Evolutionary conservation across 23 tunicate species (phyloP).

Genomic region (Trididemnum clinides): DNA sequence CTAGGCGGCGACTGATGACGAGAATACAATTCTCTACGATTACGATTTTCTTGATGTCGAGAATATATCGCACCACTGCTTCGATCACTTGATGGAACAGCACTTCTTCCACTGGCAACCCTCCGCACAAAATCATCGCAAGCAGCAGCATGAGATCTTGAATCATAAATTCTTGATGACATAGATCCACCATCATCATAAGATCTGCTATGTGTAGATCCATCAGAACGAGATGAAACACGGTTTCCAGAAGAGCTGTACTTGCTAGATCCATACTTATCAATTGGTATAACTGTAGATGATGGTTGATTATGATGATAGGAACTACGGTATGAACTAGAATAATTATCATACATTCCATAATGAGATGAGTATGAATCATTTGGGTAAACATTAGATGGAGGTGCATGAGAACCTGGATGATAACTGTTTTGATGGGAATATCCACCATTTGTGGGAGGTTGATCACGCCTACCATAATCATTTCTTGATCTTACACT

Average conservation of each 20-base stretch:
- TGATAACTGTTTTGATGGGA: not conserved
- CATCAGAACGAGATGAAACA: constrained; percentile 27
- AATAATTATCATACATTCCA: not conserved
- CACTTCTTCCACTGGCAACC: constrained; percentile 73
- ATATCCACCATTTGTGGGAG: constrained; percentile 15
- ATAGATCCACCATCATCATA: constrained; percentile 13
- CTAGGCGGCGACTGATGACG: constrained; percentile 2
- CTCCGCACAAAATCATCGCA: constrained; percentile 95
- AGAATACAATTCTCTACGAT: constrained; percentile 5
- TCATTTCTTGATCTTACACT: constrained; percentile 1
- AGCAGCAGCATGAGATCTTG: constrained; percentile 88
- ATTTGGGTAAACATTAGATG: not conserved
- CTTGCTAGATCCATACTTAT: constrained; percentile 22
- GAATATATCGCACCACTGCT: no score
- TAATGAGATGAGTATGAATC: constrained; percentile 3
- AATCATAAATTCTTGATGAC: constrained; percentile 70
- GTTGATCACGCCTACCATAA: constrained; percentile 3
- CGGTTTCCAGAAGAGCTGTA: constrained; percentile 40
- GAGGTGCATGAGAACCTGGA: not conserved
- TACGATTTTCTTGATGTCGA: not conserved
- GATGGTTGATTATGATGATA: constrained; percentile 50
- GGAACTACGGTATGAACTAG: not conserved
- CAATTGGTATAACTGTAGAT: constrained; percentile 28
- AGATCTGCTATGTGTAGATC: not conserved
- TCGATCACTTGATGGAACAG: constrained; percentile 16